phyloP scores from a whole-genome alignment of 2,797 vertebrate species.

The Kryptolebias ocellatus region DNA sequence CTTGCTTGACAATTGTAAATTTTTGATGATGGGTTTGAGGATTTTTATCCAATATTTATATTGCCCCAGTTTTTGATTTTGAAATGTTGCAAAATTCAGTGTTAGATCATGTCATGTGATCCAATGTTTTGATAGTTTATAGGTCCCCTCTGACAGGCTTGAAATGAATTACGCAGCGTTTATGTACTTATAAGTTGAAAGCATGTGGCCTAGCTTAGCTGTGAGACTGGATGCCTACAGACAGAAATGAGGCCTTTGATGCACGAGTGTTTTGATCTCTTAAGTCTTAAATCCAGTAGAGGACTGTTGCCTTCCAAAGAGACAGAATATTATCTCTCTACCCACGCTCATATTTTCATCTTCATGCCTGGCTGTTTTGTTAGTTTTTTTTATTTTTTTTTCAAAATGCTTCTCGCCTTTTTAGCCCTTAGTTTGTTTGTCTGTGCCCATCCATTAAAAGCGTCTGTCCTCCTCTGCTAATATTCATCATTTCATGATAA shows the following conservation, averaged over 20 bases:
- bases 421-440: slow-evolving; percentile 44
- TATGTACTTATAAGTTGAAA: slow-evolving; percentile 55
- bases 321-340: slow-evolving; percentile 59
- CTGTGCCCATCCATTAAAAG: slow-evolving; percentile 46
- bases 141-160: slow-evolving; percentile 14
- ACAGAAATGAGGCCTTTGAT: slow-evolving; percentile 72
- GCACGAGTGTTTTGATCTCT: slow-evolving; percentile 73
- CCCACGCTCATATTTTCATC: slow-evolving; percentile 47
- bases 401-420: slow-evolving; percentile 17
- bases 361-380: not conserved
- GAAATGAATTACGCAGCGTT: slow-evolving; percentile 44
- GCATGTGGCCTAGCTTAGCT: slow-evolving; percentile 25
- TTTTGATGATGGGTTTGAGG: slow-evolving; percentile 9
- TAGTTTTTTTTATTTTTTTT: slow-evolving; percentile 1
- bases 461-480: slow-evolving; percentile 48
- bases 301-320: slow-evolving; percentile 54
- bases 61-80: not conserved
- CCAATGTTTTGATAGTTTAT: slow-evolving; percentile 7
- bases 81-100: slow-evolving; percentile 11
- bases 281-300: slow-evolving; percentile 70
- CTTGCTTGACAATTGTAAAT: slow-evolving; percentile 17
- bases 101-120: slow-evolving; percentile 17
- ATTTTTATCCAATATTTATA: slow-evolving; percentile 1
- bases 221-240: slow-evolving; percentile 59
- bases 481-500: slow-evolving; percentile 61